Evolutionary conservation across 2,888 invertebrate species (phyloP).

Genomic region (Encarsia formosa): DNA sequence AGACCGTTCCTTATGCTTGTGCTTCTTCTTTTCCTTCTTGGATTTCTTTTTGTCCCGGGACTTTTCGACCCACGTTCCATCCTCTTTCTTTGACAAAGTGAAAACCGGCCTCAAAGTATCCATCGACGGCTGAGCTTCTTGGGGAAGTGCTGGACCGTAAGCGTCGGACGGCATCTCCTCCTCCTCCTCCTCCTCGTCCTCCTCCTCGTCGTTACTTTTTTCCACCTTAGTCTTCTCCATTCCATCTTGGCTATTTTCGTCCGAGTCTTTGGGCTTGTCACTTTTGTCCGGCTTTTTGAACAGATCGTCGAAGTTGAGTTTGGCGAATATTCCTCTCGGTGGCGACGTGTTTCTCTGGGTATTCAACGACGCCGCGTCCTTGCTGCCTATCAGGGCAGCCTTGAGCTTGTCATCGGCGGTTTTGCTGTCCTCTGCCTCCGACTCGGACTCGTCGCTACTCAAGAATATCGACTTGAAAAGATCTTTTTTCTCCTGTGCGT

Average conservation of each 20-base stretch:
- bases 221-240: background rate
- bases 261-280: background rate
- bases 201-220: background rate
- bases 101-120: conserved; percentile 33
- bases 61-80: conserved; percentile 42
- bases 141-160: conserved; percentile 62
- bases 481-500: conserved; percentile 63
- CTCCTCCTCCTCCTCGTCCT: conserved; percentile 6
- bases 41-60: conserved; percentile 35
- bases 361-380: conserved; percentile 54
- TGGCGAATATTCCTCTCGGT: conserved; percentile 68
- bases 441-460: conserved; percentile 66
- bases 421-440: conserved; percentile 46
- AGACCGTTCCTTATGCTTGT: conserved; percentile 42
- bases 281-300: conserved; percentile 31
- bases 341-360: conserved; percentile 64
- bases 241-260: background rate
- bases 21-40: conserved; percentile 47
- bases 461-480: conserved; percentile 87
- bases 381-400: conserved; percentile 39
- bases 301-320: conserved; percentile 60
- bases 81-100: conserved; percentile 34
- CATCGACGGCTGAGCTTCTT: conserved; percentile 42
- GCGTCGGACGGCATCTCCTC: conserved; percentile 39
- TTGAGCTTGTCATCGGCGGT: conserved; percentile 38